These are phyloP conservation scores for Acanthis flammea DNA, from an alignment of 2,797 vertebrate species.

Conservation along the genomic window DNA sequence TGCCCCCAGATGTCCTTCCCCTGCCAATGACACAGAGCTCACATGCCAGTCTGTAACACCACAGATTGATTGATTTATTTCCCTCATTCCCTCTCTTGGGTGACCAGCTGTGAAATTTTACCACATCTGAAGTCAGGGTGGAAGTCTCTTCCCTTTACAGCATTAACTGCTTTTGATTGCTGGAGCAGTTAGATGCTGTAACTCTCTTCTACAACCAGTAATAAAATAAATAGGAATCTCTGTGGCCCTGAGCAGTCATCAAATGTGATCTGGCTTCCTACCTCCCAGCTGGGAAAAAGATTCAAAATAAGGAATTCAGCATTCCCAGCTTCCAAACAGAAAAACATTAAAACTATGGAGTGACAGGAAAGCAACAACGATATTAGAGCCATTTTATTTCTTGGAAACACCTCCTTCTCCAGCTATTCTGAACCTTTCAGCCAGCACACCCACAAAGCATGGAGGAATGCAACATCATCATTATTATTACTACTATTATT, in stretches of 20 bases:
- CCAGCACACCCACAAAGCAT: not conserved
- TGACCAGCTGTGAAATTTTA: not conserved
- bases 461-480: not conserved
- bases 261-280: not conserved
- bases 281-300: not conserved
- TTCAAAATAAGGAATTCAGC: not conserved
- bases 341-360: not conserved
- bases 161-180: not conserved
- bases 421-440: not conserved
- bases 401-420: not conserved
- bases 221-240: not conserved
- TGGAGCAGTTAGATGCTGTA: not conserved
- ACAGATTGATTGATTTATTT: not conserved
- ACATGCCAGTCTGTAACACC: not conserved
- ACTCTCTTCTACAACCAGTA: not conserved
- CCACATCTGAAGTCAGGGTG: not conserved
- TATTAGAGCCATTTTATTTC: not conserved
- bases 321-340: not conserved
- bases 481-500: no score
- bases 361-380: not conserved
- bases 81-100: not conserved
- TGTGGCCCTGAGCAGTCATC: not conserved
- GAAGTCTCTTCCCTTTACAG: not conserved
- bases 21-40: rapidly evolving
- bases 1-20: not conserved